Evolutionary conservation across 2,113 vertebrate genomes (phyloP).

Genomic region (Oncorhynchus kisutch): DNA sequence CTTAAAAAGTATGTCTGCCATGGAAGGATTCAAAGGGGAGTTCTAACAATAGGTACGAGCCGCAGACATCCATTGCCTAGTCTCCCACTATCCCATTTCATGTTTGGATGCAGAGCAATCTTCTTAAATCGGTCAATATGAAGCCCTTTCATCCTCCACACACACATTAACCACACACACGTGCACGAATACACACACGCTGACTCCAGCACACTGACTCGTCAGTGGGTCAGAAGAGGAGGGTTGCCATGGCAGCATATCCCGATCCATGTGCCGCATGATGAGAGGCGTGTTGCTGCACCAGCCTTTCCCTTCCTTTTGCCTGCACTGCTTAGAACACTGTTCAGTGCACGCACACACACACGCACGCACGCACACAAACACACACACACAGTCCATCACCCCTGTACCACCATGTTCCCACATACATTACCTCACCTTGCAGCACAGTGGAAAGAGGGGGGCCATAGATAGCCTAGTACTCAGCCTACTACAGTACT

Average conservation of each 20-base stretch:
- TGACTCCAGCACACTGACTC: constrained; percentile 46
- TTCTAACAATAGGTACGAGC: neutral
- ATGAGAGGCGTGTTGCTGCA: constrained; percentile 66
- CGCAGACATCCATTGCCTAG: neutral
- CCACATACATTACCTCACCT: too few relatives aligned
- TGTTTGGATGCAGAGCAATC: neutral
- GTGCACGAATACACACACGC: constrained; percentile 28
- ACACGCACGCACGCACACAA: too few relatives aligned
- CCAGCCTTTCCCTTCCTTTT: constrained; percentile 47
- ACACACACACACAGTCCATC: neutral
- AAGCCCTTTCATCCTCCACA: constrained; percentile 8
- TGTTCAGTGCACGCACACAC: neutral
- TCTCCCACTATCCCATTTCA: neutral
- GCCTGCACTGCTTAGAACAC: constrained; percentile 11
- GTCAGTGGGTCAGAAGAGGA: constrained; percentile 72
- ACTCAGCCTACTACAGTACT: too few relatives aligned
- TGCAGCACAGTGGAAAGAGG: too few relatives aligned
- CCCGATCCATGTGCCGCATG: constrained; percentile 69
- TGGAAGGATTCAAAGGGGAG: neutral
- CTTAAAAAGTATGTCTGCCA: too few relatives aligned
- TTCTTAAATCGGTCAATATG: neutral
- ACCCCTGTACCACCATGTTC: too few relatives aligned
- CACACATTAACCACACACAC: constrained; percentile 14
- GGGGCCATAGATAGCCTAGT: too few relatives aligned
- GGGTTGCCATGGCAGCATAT: constrained; percentile 78